Conservation (phyloP, 2,888 invertebrate genomes). For the Sinotaia quadrata region DNA sequence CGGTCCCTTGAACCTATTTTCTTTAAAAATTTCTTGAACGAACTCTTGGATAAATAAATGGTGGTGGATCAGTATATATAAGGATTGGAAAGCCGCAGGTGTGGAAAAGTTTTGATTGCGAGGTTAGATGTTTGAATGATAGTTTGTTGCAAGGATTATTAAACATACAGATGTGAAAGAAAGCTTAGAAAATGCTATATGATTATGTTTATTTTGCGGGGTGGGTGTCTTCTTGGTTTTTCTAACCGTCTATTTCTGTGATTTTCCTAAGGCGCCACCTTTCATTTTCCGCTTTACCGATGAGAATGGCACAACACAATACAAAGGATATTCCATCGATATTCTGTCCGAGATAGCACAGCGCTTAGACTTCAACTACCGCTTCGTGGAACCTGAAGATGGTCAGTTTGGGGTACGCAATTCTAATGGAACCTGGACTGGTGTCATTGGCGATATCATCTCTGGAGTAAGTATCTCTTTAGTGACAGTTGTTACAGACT, state of each 20-base stretch:
- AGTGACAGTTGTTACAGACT: too few species aligned
- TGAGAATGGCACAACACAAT: constrained; percentile 41
- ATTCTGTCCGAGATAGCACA: constrained; percentile 81
- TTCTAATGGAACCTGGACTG: constrained; percentile 84
- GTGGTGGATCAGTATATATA: too few species aligned
- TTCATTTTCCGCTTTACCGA: constrained; percentile 42
- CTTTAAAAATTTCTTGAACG: too few species aligned
- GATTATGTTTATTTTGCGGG: neutral
- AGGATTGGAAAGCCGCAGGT: too few species aligned
- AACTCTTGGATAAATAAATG: too few species aligned
- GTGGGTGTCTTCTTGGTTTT: neutral
- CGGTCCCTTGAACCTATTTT: too few species aligned
- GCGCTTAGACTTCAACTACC: constrained; percentile 85
- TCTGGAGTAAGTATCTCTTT: constrained; percentile 81
- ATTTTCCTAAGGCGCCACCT: constrained; percentile 45
- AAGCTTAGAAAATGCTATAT: too few species aligned
- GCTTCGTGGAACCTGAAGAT: constrained; percentile 79
- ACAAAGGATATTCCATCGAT: constrained; percentile 86
- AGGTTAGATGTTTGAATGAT: too few species aligned
- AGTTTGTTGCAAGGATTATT: too few species aligned
- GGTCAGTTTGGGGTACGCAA: constrained; percentile 81
- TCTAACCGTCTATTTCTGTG: neutral
- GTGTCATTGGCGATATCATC: constrained; percentile 86
- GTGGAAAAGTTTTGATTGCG: too few species aligned
- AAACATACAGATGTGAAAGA: too few species aligned